Evolutionary conservation across 2,797 vertebrate species (phyloP), one percentile per base, ranked within the genome.

Genomic region (Myripristis murdjan): DNA sequence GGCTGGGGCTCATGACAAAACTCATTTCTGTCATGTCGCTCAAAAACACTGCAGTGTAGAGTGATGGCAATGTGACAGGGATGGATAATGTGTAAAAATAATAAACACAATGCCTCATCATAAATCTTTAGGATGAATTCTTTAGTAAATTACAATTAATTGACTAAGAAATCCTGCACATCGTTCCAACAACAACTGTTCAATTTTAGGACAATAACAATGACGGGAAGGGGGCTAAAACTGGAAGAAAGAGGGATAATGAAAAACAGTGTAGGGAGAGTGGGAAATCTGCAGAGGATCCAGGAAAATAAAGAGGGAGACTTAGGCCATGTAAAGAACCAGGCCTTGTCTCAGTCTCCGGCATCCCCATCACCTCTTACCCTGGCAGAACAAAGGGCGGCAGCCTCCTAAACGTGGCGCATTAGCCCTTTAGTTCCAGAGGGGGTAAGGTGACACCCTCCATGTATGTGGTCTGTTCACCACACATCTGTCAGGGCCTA

Each of bases 391-490:
- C 88, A 93, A 93, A 91, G 82, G 87, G 75, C 62, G 91, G 93
- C 91, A 95, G 93, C 92, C 92, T 93, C 92, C 94, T 95, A 94
- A 93, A 96, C 95, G 94, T 94, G 94, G 93, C 77, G 93, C 96
- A 95, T 97, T 96, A 97, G 96, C 95, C 96, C 96, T 97, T 97
- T 97, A 97, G 96, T 97, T 97, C 95, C 95, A 96, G 94, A 93
- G 87, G 89, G 96, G 96, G 96, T 96, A 97, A 97, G 96, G 97
- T 97, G 96, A 97, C 96, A 97, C 95, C 96, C 91, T 96, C 96
- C 90, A 97, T 94, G 97, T 97, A 98, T 97, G 97, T 98, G 97
- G 97, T 98, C 97, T 96, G 95, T 94, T 94, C 95, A 96, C 92
- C 92, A 83, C 95, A 97, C 97, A 98, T 98, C 97, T 99, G 97